Evolutionary conservation across 2,797 vertebrate species (phyloP).

Genomic region (Prionace glauca): DNA sequence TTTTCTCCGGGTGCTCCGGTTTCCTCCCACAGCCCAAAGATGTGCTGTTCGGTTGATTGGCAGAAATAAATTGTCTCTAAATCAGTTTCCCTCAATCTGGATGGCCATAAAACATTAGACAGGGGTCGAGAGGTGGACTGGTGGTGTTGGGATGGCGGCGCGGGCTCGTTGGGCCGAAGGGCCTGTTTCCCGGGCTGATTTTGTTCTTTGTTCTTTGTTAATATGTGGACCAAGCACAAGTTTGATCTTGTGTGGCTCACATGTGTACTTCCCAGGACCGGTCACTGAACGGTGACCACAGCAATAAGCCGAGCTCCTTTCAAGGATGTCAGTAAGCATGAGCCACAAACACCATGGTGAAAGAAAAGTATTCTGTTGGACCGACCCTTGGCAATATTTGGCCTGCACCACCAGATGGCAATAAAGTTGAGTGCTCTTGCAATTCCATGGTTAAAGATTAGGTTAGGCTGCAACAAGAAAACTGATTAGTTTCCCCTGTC

Average conservation of each 20-base stretch:
- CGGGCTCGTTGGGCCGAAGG: no score
- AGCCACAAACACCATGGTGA: background rate
- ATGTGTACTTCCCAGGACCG: background rate
- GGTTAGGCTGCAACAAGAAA: background rate
- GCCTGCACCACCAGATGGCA: background rate
- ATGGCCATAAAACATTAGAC: no score
- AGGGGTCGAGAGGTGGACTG: no score
- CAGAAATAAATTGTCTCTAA: no score
- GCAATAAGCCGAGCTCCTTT: background rate
- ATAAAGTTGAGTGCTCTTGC: background rate
- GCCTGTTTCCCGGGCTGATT: no score
- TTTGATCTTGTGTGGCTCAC: background rate
- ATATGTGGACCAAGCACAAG: background rate
- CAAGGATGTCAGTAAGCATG: background rate
- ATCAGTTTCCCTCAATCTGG: no score
- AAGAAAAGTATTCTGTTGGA: background rate
- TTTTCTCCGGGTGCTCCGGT: no score
- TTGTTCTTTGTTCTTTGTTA: no score
- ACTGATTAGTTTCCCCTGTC: background rate
- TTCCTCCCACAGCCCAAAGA: no score
- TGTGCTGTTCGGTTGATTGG: no score
- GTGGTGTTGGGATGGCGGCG: no score
- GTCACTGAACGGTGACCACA: background rate
- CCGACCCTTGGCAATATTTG: background rate
- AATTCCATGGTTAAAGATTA: background rate